A percentile compares a stretch with the other conserved stretches of the same genome.
Conservation (phyloP, 2,113 vertebrate species). For the Megalops atlanticus region DNA sequence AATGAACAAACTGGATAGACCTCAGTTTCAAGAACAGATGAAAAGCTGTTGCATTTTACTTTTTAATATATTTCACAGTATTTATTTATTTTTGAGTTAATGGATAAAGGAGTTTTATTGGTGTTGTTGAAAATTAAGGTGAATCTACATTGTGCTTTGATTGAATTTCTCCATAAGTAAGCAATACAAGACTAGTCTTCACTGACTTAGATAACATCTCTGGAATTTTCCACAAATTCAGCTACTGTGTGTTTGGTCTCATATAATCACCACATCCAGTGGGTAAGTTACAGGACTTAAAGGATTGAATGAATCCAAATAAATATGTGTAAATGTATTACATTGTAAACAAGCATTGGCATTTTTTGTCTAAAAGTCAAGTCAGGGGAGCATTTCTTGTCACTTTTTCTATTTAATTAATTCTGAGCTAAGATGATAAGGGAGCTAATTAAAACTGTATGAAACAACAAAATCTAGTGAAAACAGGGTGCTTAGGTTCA, state of each 20-base stretch:
- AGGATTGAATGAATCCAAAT: background rate
- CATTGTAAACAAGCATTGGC: background rate
- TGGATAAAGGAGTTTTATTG: too few species aligned
- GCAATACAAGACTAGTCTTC: background rate
- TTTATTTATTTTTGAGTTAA: background rate
- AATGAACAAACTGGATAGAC: too few species aligned
- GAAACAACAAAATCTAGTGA: background rate
- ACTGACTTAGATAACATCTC: background rate
- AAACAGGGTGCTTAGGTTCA: background rate
- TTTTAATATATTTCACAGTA: background rate
- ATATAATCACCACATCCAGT: background rate
- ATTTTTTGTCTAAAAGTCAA: slow-evolving; percentile 9
- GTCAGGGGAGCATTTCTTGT: background rate
- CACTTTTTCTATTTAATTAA: slow-evolving; percentile 12
- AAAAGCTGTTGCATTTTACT: too few species aligned
- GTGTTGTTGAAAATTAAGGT: too few species aligned
- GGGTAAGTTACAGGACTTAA: background rate
- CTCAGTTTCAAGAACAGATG: too few species aligned
- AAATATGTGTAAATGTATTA: background rate
- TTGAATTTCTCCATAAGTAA: background rate
- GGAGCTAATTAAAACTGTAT: slow-evolving; percentile 9
- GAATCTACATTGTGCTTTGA: background rate
- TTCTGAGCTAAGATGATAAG: background rate
- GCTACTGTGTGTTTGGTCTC: background rate
- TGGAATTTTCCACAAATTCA: too few species aligned